Base-by-base conservation (phyloP, 1,140 invertebrate genomes). In the Phthorimaea operculella region DNA sequence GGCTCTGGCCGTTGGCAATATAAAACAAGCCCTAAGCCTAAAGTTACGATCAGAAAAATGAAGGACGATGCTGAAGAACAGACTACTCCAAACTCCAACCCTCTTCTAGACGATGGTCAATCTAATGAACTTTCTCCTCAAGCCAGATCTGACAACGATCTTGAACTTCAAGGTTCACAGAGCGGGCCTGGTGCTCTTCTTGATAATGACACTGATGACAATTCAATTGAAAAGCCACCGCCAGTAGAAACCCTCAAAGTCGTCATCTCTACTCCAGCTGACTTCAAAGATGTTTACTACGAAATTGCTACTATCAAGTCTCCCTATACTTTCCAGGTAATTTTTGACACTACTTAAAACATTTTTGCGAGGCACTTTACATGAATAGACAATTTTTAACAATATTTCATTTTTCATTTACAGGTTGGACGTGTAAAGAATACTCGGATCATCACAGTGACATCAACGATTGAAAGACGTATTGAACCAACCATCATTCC, bases 231-330 rank as follows among this genome's bases (percentile, higher is more conserved):
- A 78, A 87, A 86, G 74, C 83, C 86, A 81, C 84, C 91, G 58
- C 90, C 90, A 10, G 79, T 92, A 4, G 92, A 94, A 78, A 95
- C 93, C 1, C 78, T 95, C 42, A 94, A 94, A 76, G 91, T 94
- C 0, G 93, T 95, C 78, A 96, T 95, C 55, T 94, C 93, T 1
- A 95, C 94, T 1, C 92, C 93, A 0, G 90, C 92, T 28, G 92
- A 94, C 72, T 94, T 94, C 63, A 90, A 89, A 68, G 92, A 95
- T 77, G 88, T 92, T 48, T 94, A 95, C 60, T 94, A 93, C 72
- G 92, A 96, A 87, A 93, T 96, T 58, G 94, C 94, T 6, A 96
- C 94, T 0, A 93, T 96, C 54, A 94, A 94, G 74, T 94, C 93
- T 49, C 94, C 94, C 0, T 96, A 95, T 70, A 91, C 92, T 17